Evolutionary conservation across 1,140 invertebrate species (phyloP).

Genomic region (Hormaphis cornu): DNA sequence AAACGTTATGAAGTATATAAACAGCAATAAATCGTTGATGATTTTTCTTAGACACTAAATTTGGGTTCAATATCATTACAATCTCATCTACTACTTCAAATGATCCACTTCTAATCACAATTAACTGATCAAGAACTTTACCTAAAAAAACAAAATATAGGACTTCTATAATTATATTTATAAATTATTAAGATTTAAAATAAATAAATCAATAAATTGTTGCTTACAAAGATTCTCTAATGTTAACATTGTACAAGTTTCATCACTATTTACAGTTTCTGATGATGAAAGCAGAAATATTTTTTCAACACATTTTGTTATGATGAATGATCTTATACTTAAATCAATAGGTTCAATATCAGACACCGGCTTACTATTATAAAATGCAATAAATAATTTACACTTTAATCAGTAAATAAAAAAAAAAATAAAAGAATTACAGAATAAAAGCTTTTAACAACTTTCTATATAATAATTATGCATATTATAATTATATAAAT

Average conservation of each 20-base stretch:
- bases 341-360: constrained; percentile 22
- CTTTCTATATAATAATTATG: no score
- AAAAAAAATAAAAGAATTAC: neutral
- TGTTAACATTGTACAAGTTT: neutral
- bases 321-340: constrained; percentile 2
- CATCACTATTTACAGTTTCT: neutral
- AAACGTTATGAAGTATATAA: neutral
- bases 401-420: no score
- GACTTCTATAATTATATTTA: neutral
- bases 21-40: constrained; percentile 15
- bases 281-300: neutral
- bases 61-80: neutral
- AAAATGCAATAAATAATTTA: no score
- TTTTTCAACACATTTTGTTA: constrained; percentile 13
- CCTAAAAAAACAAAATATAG: neutral
- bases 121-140: constrained; percentile 9
- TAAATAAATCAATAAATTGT: neutral
- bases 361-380: neutral
- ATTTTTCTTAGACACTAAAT: constrained; percentile 2
- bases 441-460: no score
- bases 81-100: constrained; percentile 21
- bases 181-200: neutral
- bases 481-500: no score
- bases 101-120: constrained; percentile 19
- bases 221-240: constrained; percentile 2